Evolutionary conservation across 2,113 vertebrate genomes (phyloP).

Genomic region (Trochalopteron elliotii): DNA sequence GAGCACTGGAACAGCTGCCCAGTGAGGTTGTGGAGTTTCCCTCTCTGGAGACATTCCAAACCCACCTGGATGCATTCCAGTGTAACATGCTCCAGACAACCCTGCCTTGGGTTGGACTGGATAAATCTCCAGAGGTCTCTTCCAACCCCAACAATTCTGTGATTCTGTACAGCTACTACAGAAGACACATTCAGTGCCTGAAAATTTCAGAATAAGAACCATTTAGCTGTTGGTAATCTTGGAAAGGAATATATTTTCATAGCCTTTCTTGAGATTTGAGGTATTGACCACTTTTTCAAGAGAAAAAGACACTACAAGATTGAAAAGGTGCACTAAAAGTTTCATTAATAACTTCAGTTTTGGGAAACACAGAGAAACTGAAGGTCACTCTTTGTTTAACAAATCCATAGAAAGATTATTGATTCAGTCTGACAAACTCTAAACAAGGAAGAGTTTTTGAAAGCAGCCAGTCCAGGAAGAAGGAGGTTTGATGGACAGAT

Average conservation of each 20-base stretch:
- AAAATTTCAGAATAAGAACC: neutral
- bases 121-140: neutral
- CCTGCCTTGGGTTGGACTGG: neutral
- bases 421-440: neutral
- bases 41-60: neutral
- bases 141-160: neutral
- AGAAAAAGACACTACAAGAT: neutral
- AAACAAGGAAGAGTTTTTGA: neutral
- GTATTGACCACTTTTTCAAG: neutral
- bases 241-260: neutral
- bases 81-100: neutral
- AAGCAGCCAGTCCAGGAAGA: neutral
- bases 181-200: neutral
- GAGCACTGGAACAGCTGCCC: neutral
- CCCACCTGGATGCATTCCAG: neutral
- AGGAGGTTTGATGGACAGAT: neutral
- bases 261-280: neutral
- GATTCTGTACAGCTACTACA: neutral
- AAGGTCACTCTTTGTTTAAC: neutral
- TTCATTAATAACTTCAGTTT: neutral
- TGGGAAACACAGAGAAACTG: neutral
- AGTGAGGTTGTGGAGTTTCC: neutral
- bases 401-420: neutral
- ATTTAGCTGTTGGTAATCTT: neutral
- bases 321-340: neutral